phyloP scores from a whole-genome alignment of 2,113 vertebrate genomes.

The Chaetops frenatus region DNA sequence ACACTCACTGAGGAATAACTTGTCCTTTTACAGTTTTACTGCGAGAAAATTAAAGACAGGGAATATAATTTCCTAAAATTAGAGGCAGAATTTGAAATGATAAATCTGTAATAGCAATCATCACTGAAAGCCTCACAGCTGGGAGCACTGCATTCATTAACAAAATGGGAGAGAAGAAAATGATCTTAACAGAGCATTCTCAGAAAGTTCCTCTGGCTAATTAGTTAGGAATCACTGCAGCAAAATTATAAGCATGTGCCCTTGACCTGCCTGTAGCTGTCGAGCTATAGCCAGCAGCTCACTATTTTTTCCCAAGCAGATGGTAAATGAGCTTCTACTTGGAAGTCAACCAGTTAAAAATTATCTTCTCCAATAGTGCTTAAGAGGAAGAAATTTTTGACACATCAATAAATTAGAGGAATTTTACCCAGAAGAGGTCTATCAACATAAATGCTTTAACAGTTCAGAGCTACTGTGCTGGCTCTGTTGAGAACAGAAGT shows the following conservation, averaged over 20 bases:
- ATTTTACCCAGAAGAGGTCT: neutral
- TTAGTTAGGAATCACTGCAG: neutral
- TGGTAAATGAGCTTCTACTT: neutral
- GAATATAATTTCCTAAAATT: conserved; percentile 17
- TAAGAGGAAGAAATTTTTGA: neutral
- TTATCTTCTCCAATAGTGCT: neutral
- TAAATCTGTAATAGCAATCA: neutral
- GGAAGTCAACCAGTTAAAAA: conserved; percentile 32
- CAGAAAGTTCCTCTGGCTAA: conserved; percentile 10
- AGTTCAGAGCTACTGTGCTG: neutral
- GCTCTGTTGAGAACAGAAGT: neutral
- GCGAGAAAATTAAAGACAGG: neutral
- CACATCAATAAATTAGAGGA: neutral
- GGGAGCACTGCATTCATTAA: neutral
- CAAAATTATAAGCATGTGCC: neutral
- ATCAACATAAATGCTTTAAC: neutral
- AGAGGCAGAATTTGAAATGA: conserved; percentile 16
- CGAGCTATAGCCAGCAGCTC: neutral
- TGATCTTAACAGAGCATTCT: neutral
- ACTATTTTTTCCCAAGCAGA: neutral
- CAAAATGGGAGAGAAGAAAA: conserved; percentile 15
- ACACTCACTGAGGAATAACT: neutral
- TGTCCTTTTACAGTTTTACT: conserved; percentile 24
- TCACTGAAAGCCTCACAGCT: conserved; percentile 1
- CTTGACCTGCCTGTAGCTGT: conserved; percentile 5